Conservation (phyloP, 2,113 vertebrate species). For the Nannobrachium achirus region DNA sequence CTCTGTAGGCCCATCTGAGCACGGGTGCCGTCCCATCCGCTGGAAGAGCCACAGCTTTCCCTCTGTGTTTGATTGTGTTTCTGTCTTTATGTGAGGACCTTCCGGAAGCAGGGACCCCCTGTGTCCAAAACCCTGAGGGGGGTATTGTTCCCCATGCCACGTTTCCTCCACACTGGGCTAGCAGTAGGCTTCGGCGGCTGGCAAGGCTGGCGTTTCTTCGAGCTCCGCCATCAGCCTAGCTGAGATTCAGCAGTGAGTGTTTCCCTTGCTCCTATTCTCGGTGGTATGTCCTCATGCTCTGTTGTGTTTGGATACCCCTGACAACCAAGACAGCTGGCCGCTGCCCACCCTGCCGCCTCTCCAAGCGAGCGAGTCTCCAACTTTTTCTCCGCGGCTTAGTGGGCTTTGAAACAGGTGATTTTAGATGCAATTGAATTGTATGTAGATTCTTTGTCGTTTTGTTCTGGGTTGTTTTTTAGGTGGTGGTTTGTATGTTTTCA, state of each 20-base stretch:
- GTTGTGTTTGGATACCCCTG: conserved; percentile 80
- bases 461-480: background rate
- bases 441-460: background rate
- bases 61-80: conserved; percentile 35
- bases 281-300: conserved; percentile 75
- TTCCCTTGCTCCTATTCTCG: conserved; percentile 65
- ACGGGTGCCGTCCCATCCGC: conserved; percentile 52
- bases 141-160: conserved; percentile 11
- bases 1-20: conserved; percentile 48
- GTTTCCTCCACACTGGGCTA: conserved; percentile 16
- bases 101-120: conserved; percentile 16
- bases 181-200: conserved; percentile 12
- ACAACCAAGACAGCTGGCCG: conserved; percentile 69
- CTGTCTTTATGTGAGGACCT: conserved; percentile 3
- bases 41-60: conserved; percentile 42
- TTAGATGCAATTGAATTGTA: background rate
- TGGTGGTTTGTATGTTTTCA: no score
- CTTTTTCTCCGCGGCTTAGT: conserved; percentile 48
- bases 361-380: conserved; percentile 59
- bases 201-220: conserved; percentile 16
- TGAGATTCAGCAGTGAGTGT: conserved; percentile 48
- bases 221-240: conserved; percentile 42
- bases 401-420: conserved; percentile 10
- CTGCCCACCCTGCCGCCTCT: conserved; percentile 53
- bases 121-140: conserved; percentile 18